Base-by-base conservation (phyloP, 53 echinoderm and acorn worm genomes). In the Hippasteria phrygiana region DNA sequence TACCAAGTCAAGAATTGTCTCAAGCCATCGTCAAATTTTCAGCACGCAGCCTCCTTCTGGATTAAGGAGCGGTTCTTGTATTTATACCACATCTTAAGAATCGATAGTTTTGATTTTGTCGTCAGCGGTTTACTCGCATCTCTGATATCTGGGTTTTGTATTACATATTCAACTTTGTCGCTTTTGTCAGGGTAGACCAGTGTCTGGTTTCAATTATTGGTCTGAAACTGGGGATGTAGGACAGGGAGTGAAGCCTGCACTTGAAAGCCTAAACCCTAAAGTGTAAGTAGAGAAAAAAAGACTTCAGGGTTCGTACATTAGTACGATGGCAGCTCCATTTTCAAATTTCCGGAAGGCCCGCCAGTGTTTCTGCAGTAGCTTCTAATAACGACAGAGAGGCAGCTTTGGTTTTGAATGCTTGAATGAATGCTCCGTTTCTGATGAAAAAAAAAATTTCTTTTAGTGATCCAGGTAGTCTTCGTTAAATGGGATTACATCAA, bases 1-100 rank as follows among this genome's bases (percentile, higher is more conserved):
- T 37, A 79, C 40, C 40, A 39, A 62, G 79, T 79, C 79, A 79
- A 56, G 79, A 79, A 79, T 62, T 62, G 79, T 67, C 79, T 40
- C 0, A 39, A 22, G 32, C 56, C 20, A 55, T 55, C 38, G 79
- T 34, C 11, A 14, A 62, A 59, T 11, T 56, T 79, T 26, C 56
- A 77, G 11, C 38, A 22, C 40, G 0, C 1, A 13, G 24, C 18
- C n/a, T 39, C 37, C 24, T 55, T 32, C 3, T 1, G 1, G 24
- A 34, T 8, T 35, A 17, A 11, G 29, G 31, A 79, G 79, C 59
- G 36, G 56, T 79, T 55, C 27, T 38, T 36, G 79, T 42, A 39
- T 74, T 27, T 37, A n/a, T 18, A 27, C 22, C 16, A 27, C 13
- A 50, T 76, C 34, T 76, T 24, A 26, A 35, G 62, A 40, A 79